phyloP scores from a whole-genome alignment of 2,888 invertebrate genomes.

The Frankliniella intonsa region DNA sequence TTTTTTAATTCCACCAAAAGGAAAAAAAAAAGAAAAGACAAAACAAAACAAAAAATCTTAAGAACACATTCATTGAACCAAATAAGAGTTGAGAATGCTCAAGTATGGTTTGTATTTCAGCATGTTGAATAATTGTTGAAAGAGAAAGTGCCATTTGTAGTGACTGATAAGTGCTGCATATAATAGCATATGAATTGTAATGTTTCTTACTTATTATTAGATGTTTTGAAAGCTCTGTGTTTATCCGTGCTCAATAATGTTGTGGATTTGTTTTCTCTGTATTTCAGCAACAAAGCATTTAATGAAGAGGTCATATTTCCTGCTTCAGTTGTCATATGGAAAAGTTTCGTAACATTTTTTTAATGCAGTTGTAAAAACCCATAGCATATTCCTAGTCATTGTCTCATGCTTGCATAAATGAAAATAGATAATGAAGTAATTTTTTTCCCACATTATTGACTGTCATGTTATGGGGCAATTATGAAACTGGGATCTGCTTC shows the following conservation, averaged over 20 bases:
- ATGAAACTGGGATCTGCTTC: not conserved
- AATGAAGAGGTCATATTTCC: not conserved
- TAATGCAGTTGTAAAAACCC: too few relatives aligned
- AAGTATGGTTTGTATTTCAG: not conserved
- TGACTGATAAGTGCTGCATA: not conserved
- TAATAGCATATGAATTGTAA: not conserved
- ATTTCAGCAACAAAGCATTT: not conserved
- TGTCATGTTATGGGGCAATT: too few relatives aligned
- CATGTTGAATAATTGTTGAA: not conserved
- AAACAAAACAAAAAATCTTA: not conserved
- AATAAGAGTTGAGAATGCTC: not conserved
- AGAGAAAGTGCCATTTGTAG: conserved; percentile 11
- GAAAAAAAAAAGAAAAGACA: not conserved
- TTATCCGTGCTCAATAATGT: not conserved
- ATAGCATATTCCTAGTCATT: not conserved
- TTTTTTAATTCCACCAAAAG: not conserved
- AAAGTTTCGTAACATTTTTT: too few relatives aligned
- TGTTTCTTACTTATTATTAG: not conserved
- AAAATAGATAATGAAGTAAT: too few relatives aligned
- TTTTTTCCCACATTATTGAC: too few relatives aligned
- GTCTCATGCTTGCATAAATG: too few relatives aligned
- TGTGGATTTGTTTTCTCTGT: not conserved
- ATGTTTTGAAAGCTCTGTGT: not conserved
- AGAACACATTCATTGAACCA: not conserved
- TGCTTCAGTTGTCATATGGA: too few relatives aligned